Conservation (phyloP, 2,113 vertebrate species). For the Alexandromys fortis region DNA sequence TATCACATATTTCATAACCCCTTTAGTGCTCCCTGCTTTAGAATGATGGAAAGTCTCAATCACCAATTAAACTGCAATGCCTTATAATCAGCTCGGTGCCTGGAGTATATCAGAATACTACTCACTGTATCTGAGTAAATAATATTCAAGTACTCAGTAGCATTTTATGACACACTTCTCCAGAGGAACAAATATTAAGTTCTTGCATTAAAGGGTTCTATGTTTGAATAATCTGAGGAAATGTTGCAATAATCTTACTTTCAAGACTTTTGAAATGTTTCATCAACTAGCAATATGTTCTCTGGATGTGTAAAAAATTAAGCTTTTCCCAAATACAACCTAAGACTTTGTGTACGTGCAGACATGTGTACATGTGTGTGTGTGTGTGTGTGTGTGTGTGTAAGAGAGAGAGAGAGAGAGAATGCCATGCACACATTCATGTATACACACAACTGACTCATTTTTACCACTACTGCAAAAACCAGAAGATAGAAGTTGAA, state of each 20-base stretch:
- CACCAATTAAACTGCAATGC: neutral
- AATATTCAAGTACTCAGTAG: neutral
- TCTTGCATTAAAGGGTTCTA: neutral
- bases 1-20: neutral
- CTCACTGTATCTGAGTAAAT: neutral
- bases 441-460: neutral
- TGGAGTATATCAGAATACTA: neutral
- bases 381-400: no score
- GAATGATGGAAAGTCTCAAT: no score
- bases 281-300: neutral
- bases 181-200: neutral
- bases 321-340: neutral
- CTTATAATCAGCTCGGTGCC: neutral
- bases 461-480: neutral
- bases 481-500: neutral
- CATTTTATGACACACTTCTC: neutral
- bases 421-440: neutral
- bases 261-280: constrained; percentile 5
- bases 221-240: neutral
- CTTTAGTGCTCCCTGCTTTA: neutral
- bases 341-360: neutral
- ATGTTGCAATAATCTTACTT: neutral
- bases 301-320: neutral
- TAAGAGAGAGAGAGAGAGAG: no score
- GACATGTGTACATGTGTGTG: neutral